Evolutionary conservation across 2,113 vertebrate species (phyloP).

Genomic region (Trematocara nigrifrons): DNA sequence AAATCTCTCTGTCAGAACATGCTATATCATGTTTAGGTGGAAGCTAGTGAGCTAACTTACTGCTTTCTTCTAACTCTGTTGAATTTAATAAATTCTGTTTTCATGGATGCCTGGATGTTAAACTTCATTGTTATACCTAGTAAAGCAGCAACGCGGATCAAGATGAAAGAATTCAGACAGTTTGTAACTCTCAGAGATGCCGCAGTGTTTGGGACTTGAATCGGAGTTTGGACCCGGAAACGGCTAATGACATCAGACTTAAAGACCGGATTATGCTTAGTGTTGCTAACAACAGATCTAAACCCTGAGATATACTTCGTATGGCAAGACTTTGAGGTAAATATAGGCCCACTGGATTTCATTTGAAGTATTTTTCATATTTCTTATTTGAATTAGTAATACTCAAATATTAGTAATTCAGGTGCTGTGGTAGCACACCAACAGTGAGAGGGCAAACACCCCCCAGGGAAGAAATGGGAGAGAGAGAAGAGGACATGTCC

Average conservation of each 20-base stretch:
- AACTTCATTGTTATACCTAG: fast-evolving
- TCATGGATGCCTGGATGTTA: neutral
- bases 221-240: neutral
- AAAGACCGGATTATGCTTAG: neutral
- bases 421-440: neutral
- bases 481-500: fast-evolving
- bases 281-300: neutral
- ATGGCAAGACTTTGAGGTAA: neutral
- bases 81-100: fast-evolving
- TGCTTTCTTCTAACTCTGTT: fast-evolving
- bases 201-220: fast-evolving
- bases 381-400: neutral
- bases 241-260: neutral
- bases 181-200: fast-evolving
- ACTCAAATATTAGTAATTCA: neutral
- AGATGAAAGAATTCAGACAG: neutral
- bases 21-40: neutral
- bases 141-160: fast-evolving
- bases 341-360: neutral
- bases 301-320: neutral
- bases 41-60: fast-evolving
- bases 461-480: neutral
- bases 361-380: neutral
- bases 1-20: neutral
- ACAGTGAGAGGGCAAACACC: fast-evolving